These are phyloP conservation scores for Scatophagus argus DNA, from an alignment of 2,113 vertebrate genomes.

Conservation along the genomic window DNA sequence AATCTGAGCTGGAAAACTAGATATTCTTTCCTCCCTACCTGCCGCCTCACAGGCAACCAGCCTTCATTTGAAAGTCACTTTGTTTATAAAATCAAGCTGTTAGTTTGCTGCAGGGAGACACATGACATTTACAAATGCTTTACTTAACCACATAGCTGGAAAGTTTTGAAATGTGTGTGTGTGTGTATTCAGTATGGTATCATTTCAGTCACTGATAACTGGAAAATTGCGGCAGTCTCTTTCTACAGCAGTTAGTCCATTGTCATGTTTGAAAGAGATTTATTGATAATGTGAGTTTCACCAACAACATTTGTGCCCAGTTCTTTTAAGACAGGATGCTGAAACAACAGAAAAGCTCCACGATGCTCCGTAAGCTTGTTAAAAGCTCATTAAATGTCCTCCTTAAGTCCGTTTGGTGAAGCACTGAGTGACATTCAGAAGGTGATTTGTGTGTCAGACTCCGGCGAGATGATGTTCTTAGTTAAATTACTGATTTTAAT, in stretches of 20 bases:
- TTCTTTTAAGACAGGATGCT: neutral
- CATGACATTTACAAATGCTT: neutral
- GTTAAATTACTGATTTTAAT: neutral
- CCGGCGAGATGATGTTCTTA: neutral
- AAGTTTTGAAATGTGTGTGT: neutral
- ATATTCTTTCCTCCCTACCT: neutral
- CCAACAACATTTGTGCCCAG: neutral
- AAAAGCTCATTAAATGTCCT: neutral
- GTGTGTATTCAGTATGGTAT: no score
- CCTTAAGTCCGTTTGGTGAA: neutral
- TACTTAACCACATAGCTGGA: neutral
- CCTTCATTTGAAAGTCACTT: neutral
- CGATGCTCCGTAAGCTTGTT: no score
- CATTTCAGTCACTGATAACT: no score
- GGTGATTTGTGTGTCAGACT: neutral
- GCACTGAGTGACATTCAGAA: neutral
- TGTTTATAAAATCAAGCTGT: slow-evolving; percentile 1
- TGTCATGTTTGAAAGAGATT: neutral
- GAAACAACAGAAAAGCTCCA: neutral
- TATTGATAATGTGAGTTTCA: neutral
- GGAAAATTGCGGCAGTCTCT: neutral
- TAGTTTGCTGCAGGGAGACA: slow-evolving; percentile 5
- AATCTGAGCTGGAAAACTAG: neutral
- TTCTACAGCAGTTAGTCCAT: neutral
- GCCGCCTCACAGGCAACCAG: slow-evolving; percentile 2